Conservation (phyloP, 2,888 invertebrate species). For the Chymomyza fuscimana region DNA sequence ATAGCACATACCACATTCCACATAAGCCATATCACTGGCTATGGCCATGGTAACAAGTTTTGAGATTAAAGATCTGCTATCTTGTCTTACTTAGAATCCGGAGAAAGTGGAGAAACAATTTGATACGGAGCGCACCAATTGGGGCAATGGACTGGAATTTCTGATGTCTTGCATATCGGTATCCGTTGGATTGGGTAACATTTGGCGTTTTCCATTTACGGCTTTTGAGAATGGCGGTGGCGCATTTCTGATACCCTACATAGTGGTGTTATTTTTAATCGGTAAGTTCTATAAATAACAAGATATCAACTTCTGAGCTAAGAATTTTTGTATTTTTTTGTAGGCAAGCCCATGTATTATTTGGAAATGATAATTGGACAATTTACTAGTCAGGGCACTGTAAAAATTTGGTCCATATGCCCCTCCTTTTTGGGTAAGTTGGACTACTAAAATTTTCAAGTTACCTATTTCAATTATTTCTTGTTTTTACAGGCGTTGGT, state of each 20-base stretch:
- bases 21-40: not conserved
- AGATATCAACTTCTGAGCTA: too few relatives aligned
- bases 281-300: slow-evolving; percentile 51
- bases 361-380: slow-evolving; percentile 91
- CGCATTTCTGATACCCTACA: slow-evolving; percentile 87
- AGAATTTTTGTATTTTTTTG: slow-evolving; percentile 29
- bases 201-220: slow-evolving; percentile 84
- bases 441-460: not conserved
- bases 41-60: not conserved
- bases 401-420: slow-evolving; percentile 84
- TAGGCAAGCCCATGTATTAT: slow-evolving; percentile 90
- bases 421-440: slow-evolving; percentile 89
- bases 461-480: too few relatives aligned
- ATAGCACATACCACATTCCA: not conserved
- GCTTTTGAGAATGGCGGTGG: slow-evolving; percentile 88
- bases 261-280: slow-evolving; percentile 84
- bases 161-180: slow-evolving; percentile 88
- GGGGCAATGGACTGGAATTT: slow-evolving; percentile 84
- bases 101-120: not conserved
- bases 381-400: slow-evolving; percentile 89
- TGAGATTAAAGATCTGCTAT: not conserved
- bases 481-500: slow-evolving; percentile 82
- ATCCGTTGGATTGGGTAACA: slow-evolving; percentile 87
- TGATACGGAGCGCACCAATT: slow-evolving; percentile 46
- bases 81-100: not conserved